Conservation (phyloP, 2,113 vertebrate genomes). For the Ictidomys tridecemlineatus region DNA sequence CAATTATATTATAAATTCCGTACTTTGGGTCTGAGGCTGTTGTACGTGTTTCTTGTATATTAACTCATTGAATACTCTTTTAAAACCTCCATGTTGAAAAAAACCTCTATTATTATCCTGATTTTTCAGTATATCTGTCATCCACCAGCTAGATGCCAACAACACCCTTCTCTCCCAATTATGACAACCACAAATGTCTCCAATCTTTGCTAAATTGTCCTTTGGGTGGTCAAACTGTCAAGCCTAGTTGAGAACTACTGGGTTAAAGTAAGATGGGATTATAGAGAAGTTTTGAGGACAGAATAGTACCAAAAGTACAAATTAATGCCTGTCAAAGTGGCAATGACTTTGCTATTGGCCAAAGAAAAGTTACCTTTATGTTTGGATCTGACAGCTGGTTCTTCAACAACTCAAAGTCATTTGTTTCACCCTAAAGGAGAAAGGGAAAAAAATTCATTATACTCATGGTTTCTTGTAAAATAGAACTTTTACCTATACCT, state of each 20-base stretch:
- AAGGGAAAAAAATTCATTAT: neutral
- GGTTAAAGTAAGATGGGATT: neutral
- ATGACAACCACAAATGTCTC: neutral
- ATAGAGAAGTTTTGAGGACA: neutral
- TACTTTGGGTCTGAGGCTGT: neutral
- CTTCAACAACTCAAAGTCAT: conserved; percentile 94
- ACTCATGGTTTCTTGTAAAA: conserved; percentile 22
- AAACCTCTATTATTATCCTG: neutral
- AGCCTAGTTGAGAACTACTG: neutral
- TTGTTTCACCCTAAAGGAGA: conserved; percentile 90
- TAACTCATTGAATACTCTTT: neutral
- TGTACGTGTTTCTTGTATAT: neutral
- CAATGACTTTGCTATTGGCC: neutral
- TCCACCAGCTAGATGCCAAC: neutral
- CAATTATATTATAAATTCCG: neutral
- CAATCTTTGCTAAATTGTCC: neutral
- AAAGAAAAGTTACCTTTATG: conserved; percentile 92
- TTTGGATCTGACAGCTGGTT: conserved; percentile 96
- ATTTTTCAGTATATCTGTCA: neutral
- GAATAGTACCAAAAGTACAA: neutral
- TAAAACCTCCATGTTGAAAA: neutral
- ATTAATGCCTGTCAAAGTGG: neutral
- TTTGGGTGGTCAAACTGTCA: neutral
- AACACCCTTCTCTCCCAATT: neutral
- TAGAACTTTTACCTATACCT: neutral